Evolutionary conservation across 2,888 invertebrate genomes (phyloP), one percentile per base, ranked within the genome.

Genomic region (Apoda limacodes): DNA sequence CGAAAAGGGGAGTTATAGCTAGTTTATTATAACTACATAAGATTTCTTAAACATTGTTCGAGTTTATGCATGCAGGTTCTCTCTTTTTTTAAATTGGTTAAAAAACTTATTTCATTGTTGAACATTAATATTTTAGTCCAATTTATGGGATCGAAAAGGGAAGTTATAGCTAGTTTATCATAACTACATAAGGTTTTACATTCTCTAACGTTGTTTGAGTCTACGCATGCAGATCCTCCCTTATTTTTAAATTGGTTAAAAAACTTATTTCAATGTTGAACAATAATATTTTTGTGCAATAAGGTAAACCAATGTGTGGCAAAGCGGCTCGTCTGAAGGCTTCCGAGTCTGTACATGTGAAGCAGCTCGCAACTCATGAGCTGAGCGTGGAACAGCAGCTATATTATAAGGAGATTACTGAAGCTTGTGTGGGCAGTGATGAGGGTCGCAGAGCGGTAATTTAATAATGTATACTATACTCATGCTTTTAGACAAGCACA

Each of bases 391-490:
- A 98, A 57, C 98, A 98, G 52, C 98, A 98, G 65, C 74, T 98
- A 28, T 98, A 98, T 71, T 98, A 98, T 61, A 98, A 98, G 60
- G 98, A 98, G 80, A 97, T 98, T 38, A 98, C 98, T 0, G 98
- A 98, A 66, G 98, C 98, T 2, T 98, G 98, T 75, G 98, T 98
- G 1, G 98, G 98, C 9, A 93, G 96, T 4, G 98, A 98, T 67
- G 98, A 98, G 80, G 90, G 87, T 0, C 83, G 94, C 30, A 81
- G 98, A 54, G 93, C 93, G 7, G 93, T 90, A 56, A 52, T 45
- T 40, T 14, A 30, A 12, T n/a, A n/a, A n/a, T n/a, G n/a, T n/a
- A n/a, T n/a, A n/a, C 11, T 33, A 9, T n/a, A 9, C 17, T 23
- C 9, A 9, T 2, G 12, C 9, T 11, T 20, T 9, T 26, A 7